Percentiles rank a stretch among this genome's conserved stretches.
phyloP scores from a whole-genome alignment of 2,113 vertebrate genomes.

The Erinaceus europaeus region DNA sequence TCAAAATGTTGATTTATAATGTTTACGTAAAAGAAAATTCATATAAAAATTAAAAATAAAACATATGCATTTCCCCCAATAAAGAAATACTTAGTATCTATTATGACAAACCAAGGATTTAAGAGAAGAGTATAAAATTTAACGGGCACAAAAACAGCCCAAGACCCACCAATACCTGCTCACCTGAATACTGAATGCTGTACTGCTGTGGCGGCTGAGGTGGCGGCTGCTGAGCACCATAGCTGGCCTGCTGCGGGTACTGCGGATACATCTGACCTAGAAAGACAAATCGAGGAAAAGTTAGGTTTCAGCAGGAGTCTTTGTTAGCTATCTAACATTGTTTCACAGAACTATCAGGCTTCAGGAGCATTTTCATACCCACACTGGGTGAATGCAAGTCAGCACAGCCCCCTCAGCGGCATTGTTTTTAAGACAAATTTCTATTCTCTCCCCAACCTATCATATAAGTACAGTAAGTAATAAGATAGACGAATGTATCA shows the following conservation, averaged over 20 bases:
- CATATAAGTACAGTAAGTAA: background rate
- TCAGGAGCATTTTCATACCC: too few relatives aligned
- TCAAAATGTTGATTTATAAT: slow-evolving; percentile 3
- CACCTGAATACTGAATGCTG: slow-evolving; percentile 95
- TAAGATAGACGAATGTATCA: background rate
- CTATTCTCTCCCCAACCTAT: background rate
- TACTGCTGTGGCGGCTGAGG: slow-evolving; percentile 90
- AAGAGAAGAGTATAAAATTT: background rate
- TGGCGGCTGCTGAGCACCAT: slow-evolving; percentile 88
- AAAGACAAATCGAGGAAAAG: slow-evolving; percentile 18
- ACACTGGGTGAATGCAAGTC: too few relatives aligned
- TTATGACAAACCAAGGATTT: background rate
- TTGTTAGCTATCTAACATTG: too few relatives aligned
- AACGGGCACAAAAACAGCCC: background rate
- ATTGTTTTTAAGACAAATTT: slow-evolving; percentile 2
- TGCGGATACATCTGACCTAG: slow-evolving; percentile 97
- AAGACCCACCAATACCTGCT: slow-evolving; percentile 62
- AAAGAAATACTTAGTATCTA: slow-evolving; percentile 36
- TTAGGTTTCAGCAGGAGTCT: background rate
- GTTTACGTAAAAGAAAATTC: slow-evolving; percentile 24
- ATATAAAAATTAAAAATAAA: too few relatives aligned
- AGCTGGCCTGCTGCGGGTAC: slow-evolving; percentile 93
- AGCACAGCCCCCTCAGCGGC: background rate
- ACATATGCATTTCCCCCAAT: background rate
- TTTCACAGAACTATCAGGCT: too few relatives aligned